Percentiles rank a stretch among this genome's conserved stretches.
phyloP scores from a whole-genome alignment of 2,113 vertebrate genomes.

The Seriola rivoliana region DNA sequence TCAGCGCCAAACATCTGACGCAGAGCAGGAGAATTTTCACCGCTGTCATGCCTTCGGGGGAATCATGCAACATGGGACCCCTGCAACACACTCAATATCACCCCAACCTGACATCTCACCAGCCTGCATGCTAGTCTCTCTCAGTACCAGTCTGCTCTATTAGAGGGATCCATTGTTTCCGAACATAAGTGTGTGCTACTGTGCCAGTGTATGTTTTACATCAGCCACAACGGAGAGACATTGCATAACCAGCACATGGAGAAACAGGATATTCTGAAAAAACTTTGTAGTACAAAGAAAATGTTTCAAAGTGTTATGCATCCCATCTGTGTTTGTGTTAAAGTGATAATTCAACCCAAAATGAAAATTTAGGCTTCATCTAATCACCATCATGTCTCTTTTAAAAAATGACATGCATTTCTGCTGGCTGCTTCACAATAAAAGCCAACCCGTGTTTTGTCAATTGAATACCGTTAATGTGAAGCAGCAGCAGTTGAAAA shows the following conservation, averaged over 20 bases:
- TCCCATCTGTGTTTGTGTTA: constrained; percentile 9
- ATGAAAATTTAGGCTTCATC: constrained; percentile 22
- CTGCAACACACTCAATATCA: constrained; percentile 23
- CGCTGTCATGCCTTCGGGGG: constrained; percentile 55
- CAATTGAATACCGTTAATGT: neutral
- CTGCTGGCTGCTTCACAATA: constrained; percentile 2
- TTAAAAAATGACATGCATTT: neutral
- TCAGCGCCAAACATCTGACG: constrained; percentile 91
- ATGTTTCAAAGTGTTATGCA: neutral
- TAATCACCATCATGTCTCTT: neutral
- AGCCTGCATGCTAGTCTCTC: constrained; percentile 53
- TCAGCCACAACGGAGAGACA: constrained; percentile 11
- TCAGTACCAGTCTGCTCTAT: constrained; percentile 25
- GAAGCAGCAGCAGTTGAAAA: neutral
- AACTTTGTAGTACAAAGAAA: neutral
- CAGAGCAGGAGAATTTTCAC: constrained; percentile 25
- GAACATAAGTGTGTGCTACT: constrained; percentile 25
- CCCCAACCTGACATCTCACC: constrained; percentile 53
- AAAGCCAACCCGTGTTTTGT: neutral
- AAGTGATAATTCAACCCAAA: constrained; percentile 37
- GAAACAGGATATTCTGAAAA: neutral
- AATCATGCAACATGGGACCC: constrained; percentile 21
- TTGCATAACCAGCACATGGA: constrained; percentile 9
- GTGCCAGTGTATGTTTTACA: constrained; percentile 25
- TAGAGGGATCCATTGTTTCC: constrained; percentile 33